Conservation (phyloP, 2,797 vertebrate species). For the Coregonus sp. region DNA sequence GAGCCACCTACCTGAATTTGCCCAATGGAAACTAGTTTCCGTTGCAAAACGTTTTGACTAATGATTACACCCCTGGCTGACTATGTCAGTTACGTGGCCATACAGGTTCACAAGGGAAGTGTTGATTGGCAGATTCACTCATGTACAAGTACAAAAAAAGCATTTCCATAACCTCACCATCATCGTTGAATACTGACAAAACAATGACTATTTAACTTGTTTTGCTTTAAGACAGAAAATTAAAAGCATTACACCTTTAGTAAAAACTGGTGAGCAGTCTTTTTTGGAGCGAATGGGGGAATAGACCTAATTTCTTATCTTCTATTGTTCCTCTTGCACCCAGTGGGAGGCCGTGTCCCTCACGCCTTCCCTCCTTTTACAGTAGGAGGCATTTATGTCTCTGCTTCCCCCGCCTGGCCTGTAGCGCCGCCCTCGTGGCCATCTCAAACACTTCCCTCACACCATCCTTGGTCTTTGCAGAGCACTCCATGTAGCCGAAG, state of each 20-base stretch:
- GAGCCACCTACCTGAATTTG: too few relatives aligned
- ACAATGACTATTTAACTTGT: constrained; percentile 65
- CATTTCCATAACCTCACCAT: constrained; percentile 68
- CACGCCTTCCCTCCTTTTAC: constrained; percentile 72
- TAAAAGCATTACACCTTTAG: constrained; percentile 76
- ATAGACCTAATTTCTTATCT: constrained; percentile 48
- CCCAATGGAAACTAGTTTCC: too few relatives aligned
- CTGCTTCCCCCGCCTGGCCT: constrained; percentile 94
- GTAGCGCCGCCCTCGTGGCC: constrained; percentile 98
- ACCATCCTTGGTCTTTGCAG: constrained; percentile 98
- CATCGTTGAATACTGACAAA: constrained; percentile 90
- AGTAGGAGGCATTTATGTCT: constrained; percentile 93
- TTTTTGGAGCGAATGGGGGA: constrained; percentile 48
- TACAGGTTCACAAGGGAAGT: constrained; percentile 61
- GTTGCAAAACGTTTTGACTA: too few relatives aligned
- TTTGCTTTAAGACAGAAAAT: constrained; percentile 67
- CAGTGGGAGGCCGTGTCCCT: constrained; percentile 65
- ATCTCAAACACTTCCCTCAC: constrained; percentile 99
- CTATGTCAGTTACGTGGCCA: constrained; percentile 56
- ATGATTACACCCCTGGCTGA: constrained; percentile 49
- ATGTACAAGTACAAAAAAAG: constrained; percentile 65
- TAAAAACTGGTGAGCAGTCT: constrained; percentile 77
- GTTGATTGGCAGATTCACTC: constrained; percentile 72
- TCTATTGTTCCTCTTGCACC: constrained; percentile 36
- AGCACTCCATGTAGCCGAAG: constrained; percentile 99